Evolutionary conservation across 2,888 invertebrate species (phyloP), one percentile per base, ranked within the genome.

Genomic region (Apamea sordens): DNA sequence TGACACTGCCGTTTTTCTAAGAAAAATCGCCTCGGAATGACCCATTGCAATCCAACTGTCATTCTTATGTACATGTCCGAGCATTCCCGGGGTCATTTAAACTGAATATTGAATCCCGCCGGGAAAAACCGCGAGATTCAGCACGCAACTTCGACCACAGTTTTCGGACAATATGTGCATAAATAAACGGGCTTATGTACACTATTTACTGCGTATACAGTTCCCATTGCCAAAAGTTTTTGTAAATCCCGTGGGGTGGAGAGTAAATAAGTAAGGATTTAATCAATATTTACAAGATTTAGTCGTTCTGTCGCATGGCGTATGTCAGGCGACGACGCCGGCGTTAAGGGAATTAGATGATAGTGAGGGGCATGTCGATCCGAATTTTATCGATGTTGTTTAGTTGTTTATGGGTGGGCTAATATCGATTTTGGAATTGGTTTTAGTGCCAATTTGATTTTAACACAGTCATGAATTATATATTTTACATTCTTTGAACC

Each of bases 331-430:
- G 91, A 87, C 91, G 88, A 90, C 64, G 87, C 82, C 70, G 83
- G 88, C 92, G 93, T 93, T 93, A 92, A 87, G 91, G 91, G 92
- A 92, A 92, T 93, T 92, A 92, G 87, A 85, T 79, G 79, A 79
- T 92, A 92, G 90, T 87, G 93, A 86, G 84, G 91, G 86, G 78
- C 21, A 70, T 84, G 85, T 89, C 89, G 90, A 90, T 87, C n/a
- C 73, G 82, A 78, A 77, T 78, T 81, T 80, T 87, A 85, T 88
- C 87, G 86, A 88, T 85, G 79, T 80, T 76, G 7, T 68, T 21
- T 36, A 24, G 50, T 72, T 73, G 47, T 75, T 74, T 82, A 86
- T 65, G 18, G 28, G 7, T 56, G 28, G 1, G 53, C 10, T 64
- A 50, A 24, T 74, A 32, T 53, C 28, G n/a, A 5, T 47, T 79